Base-by-base conservation (phyloP, 1,140 invertebrate species). In the Ips nitidus region DNA sequence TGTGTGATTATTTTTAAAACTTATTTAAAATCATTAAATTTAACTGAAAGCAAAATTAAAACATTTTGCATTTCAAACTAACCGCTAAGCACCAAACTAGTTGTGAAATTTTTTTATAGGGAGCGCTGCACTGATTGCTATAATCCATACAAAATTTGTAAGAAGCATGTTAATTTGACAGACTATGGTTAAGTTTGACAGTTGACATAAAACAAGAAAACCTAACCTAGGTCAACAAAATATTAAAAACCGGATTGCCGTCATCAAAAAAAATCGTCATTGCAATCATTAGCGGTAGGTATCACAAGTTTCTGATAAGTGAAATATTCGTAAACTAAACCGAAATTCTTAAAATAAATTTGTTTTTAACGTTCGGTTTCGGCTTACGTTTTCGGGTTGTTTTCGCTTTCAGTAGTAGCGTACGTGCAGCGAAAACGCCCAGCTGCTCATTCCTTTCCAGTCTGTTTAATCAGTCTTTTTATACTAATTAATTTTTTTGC, bases 331-430 rank as follows among this genome's bases (percentile, higher is more conserved):
- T 22, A 56, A 7, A 6, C 7, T 8, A 59, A 41, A 42, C 38
- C 38, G 53, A 45, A 45, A 66, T 56, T 66, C 64, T 66, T 66
- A 66, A 66, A 66, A 66, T 66, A 66, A 66, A 56, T 55, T 57
- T 66, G 53, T 66, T 66, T 66, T 66, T 57, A 8, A 22, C 45
- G 45, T 22, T 50, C 45, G 45, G n/a, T 55, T 55, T 22, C 4
- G 8, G 7, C 52, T 55, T 55, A n/a, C 55, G 6, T 8, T 57
- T 40, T 57, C 55, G 52, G n/a, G 52, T n/a, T 4, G 52, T 7
- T 4, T 52, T 3, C 52, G 8, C 8, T 47, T 5, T 47, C 43
- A 47, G 8, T n/a, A 55, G 8, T 55, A 22, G 37, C 1, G 2
- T 22, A 55, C 37, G 8, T 55, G 7, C 7, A 2, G 45, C 22